These are phyloP conservation scores for Phycodurus eques DNA, from an alignment of 2,113 vertebrate genomes.

Conservation along the genomic window DNA sequence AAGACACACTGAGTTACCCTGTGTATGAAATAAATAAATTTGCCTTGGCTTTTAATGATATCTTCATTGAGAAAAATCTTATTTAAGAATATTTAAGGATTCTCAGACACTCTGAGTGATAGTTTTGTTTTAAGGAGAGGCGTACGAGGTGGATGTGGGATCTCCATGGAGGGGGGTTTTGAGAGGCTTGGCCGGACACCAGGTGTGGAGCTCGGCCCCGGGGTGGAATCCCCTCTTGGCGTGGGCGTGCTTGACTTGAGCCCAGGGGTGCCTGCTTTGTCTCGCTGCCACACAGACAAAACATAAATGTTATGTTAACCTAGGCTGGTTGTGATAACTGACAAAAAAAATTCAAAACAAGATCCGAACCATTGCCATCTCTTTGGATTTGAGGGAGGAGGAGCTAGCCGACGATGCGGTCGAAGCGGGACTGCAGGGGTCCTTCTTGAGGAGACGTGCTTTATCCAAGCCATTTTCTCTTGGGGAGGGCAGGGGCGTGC, in stretches of 20 bases:
- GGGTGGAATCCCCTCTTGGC: slow-evolving; percentile 87
- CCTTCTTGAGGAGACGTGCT: slow-evolving; percentile 86
- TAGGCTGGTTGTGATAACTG: neutral
- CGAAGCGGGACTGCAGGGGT: slow-evolving; percentile 90
- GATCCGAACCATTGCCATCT: slow-evolving; percentile 62
- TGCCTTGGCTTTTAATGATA: neutral
- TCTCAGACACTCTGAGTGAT: neutral
- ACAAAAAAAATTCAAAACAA: neutral
- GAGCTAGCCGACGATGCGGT: slow-evolving; percentile 94
- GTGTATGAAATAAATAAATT: too few relatives aligned
- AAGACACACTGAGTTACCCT: too few relatives aligned
- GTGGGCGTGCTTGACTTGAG: slow-evolving; percentile 94
- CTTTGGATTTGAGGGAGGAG: slow-evolving; percentile 93
- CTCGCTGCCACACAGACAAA: slow-evolving; percentile 77
- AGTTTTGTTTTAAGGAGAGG: neutral
- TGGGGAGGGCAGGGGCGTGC: slow-evolving; percentile 89
- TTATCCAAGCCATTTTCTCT: slow-evolving; percentile 94
- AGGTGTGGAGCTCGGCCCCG: slow-evolving; percentile 87
- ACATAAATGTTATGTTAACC: neutral
- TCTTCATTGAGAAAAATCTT: neutral
- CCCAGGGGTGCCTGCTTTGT: slow-evolving; percentile 91
- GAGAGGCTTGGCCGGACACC: slow-evolving; percentile 86
- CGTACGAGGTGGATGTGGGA: slow-evolving; percentile 89
- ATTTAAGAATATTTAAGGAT: neutral
- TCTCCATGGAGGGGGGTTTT: slow-evolving; percentile 89